Evolutionary conservation across 1,140 invertebrate species (phyloP), one percentile per base, ranked within the genome.

Genomic region (Euschistus heros): DNA sequence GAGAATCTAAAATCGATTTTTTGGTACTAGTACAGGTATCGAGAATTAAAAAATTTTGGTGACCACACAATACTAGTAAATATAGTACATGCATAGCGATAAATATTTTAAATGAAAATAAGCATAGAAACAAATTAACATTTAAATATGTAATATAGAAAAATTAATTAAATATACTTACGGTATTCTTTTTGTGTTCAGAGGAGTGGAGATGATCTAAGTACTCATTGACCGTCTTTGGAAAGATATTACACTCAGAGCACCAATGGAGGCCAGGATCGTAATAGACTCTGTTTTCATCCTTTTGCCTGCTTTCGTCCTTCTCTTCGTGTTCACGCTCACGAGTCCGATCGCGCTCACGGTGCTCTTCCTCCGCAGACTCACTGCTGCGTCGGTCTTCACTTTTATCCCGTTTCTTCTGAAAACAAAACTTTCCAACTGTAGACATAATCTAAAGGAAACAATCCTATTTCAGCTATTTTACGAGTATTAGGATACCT

Each of bases 201-300:
- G 83, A 80, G 63, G 82, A 82, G 72, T 92, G 89, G 63, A 91
- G 79, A 81, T 92, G 90, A 75, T 86, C 85, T 50, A 92, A 77
- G 75, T 89, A 89, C 74, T 90, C 87, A 74, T 89, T 89, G 54
- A 89, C 88, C 14, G 88, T 89, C 73, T 86, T 82, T 30, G 89
- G 89, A 74, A 92, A 92, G 70, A 88, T 85, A 75, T 90, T 84
- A 76, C 90, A 92, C 55, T 85, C 80, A 64, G 86, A 80, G 75
- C 90, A 92, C 90, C 90, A 92, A 76, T 92, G 88, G 77, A 89
- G 84, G 76, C 91, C 88, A 0, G 88, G 87, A 77, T 92, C 90
- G 72, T 88, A 92, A 76, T 90, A 87, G 37, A 89, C 83, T 72
- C 87, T 87, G 80, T 89, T 89, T 15, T 57, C 24, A 5, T 22